phyloP scores from a whole-genome alignment of 2,113 vertebrate species.

The Halcyon senegalensis region DNA sequence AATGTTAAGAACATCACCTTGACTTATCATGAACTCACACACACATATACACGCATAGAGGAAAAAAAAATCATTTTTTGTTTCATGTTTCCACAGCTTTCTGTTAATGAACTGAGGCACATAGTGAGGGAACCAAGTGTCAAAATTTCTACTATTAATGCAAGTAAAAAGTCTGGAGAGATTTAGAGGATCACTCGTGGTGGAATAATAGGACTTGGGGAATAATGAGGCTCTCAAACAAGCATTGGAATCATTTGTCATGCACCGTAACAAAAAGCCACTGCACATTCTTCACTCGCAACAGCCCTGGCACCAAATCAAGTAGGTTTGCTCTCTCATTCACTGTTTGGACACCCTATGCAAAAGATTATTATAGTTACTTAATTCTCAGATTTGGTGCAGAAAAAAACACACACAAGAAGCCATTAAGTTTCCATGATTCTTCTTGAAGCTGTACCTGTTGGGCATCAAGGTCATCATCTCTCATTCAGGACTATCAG shows the following conservation, averaged over 20 bases:
- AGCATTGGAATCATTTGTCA: neutral
- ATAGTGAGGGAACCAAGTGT: fast-evolving
- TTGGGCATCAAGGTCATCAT: neutral
- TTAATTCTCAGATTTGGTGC: neutral
- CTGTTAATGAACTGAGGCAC: neutral
- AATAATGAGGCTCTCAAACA: neutral
- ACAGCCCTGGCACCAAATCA: neutral
- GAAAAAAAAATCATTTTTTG: fast-evolving
- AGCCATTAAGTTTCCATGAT: neutral
- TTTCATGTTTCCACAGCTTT: neutral
- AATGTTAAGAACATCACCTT: neutral
- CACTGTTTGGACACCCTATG: neutral
- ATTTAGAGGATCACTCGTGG: neutral
- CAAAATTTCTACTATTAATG: neutral
- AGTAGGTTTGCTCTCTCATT: neutral
- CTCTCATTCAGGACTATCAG: neutral
- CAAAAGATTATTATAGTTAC: neutral
- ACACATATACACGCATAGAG: neutral
- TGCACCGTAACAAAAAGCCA: neutral
- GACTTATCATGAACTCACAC: neutral
- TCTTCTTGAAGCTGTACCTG: neutral
- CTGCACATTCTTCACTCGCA: neutral
- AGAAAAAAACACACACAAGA: neutral
- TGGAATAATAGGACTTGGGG: neutral
- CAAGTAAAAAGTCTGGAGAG: neutral